Conservation (phyloP, 2,113 vertebrate species). For the Trinectes maculatus region DNA sequence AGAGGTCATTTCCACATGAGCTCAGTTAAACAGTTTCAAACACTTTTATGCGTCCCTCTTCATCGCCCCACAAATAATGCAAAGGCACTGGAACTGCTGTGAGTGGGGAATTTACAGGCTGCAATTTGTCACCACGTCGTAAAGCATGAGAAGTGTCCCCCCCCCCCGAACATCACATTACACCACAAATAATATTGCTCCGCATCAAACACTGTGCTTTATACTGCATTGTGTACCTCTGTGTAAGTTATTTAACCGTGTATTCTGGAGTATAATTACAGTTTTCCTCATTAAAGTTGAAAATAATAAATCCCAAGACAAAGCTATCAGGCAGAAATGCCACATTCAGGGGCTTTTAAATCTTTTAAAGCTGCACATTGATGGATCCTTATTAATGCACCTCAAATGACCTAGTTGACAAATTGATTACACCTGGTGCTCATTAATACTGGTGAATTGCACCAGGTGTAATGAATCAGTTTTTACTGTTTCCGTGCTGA, state of each 20-base stretch:
- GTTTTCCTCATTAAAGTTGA: too few species aligned
- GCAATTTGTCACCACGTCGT: constrained; percentile 45
- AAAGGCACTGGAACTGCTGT: constrained; percentile 24
- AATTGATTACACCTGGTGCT: constrained; percentile 20
- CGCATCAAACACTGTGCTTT: not conserved
- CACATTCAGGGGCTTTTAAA: not conserved
- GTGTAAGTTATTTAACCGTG: too few species aligned
- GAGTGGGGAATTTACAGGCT: constrained; percentile 43
- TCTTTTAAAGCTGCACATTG: not conserved
- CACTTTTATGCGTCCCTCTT: constrained; percentile 39
- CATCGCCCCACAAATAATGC: constrained; percentile 46
- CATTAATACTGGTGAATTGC: not conserved
- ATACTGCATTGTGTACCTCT: not conserved
- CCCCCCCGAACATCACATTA: constrained; percentile 11
- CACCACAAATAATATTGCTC: not conserved
- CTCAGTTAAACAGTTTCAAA: constrained; percentile 30
- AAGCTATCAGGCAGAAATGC: too few species aligned
- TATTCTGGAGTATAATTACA: too few species aligned
- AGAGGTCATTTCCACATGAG: constrained; percentile 48
- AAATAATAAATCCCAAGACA: too few species aligned
- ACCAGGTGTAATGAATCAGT: constrained; percentile 5
- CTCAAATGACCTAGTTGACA: constrained; percentile 7
- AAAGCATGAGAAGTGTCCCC: not conserved
- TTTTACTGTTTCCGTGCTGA: not conserved
- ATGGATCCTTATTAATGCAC: constrained; percentile 9